Base-by-base conservation (phyloP, 2,888 invertebrate genomes). In the Epirrhoe tristata region DNA sequence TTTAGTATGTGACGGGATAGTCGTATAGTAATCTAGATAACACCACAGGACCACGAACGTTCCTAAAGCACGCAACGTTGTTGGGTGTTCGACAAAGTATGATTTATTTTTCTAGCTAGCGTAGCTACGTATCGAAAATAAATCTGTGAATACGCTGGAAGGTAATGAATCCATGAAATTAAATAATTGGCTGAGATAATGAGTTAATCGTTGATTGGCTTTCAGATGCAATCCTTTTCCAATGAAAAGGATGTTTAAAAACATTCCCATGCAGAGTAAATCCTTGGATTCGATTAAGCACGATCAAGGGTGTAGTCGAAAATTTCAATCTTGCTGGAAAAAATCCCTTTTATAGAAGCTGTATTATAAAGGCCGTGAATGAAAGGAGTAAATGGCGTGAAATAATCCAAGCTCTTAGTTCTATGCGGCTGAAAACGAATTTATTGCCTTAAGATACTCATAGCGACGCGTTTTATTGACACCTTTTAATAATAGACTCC, bases 391-490 rank as follows among this genome's bases (percentile, higher is more conserved):
- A 92, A 92, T 92, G 91, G 90, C 83, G 89, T 80, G 91, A 91
- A 90, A 91, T 93, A 93, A 93, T 93, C 92, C 87, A 85, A 82
- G 86, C 90, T 91, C 91, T 91, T 90, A 91, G 91, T 90, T 91
- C 89, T 89, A 82, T 88, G 88, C 83, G 84, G 88, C 86, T 89
- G 87, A 85, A 88, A 90, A 87, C 86, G 89, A 92, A 92, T 92
- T 93, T 92, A 93, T 92, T 90, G 87, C 88, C 82, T 77, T 82
- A 82, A 86, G 85, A 87, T 87, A 86, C 87, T 81, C 83, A 81
- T 79, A 80, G 81, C 81, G 82, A 81, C 81, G 82, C 81, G 79
- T 84, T 89, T 87, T 87, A 86, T 85, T 87, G 89, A 88, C 87
- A 90, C 86, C 87, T 87, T 85, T 85, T 84, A 74, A 78, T 80